phyloP scores from a whole-genome alignment of 2,113 vertebrate genomes.

The Leucosticte australis region DNA sequence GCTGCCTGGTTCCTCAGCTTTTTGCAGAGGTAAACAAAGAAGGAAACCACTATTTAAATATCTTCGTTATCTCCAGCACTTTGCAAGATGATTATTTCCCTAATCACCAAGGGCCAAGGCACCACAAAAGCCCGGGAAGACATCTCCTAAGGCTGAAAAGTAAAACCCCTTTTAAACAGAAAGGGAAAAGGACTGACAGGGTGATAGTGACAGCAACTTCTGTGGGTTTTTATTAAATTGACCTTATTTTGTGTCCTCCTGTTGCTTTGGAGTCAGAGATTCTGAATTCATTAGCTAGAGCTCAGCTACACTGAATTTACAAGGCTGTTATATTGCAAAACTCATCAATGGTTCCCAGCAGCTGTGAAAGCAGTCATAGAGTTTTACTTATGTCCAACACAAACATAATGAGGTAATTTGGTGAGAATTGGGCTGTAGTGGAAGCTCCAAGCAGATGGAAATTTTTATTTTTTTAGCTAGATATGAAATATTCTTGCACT shows the following conservation, averaged over 20 bases:
- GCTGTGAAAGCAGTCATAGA: not conserved
- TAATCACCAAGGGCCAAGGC: not conserved
- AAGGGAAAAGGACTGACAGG: not conserved
- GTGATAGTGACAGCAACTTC: not conserved
- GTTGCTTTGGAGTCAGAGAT: not conserved
- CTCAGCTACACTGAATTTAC: not conserved
- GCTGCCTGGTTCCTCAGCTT: not conserved
- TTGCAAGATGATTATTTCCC: constrained; percentile 22
- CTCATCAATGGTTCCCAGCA: not conserved
- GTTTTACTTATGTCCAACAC: not conserved
- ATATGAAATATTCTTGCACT: not conserved
- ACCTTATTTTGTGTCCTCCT: not conserved
- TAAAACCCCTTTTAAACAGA: not conserved
- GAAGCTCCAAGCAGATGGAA: not conserved
- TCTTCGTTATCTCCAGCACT: not conserved
- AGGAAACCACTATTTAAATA: not conserved
- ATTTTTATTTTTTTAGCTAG: not conserved
- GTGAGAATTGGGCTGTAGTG: accelerated
- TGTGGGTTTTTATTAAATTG: not conserved
- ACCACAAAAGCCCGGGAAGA: not conserved
- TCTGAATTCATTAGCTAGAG: not conserved
- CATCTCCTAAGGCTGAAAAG: not conserved
- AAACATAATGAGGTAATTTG: constrained; percentile 10
- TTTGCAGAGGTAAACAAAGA: constrained; percentile 32
- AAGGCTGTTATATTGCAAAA: not conserved